Base-by-base conservation (phyloP, 2,113 vertebrate genomes). In the Clinocottus analis region DNA sequence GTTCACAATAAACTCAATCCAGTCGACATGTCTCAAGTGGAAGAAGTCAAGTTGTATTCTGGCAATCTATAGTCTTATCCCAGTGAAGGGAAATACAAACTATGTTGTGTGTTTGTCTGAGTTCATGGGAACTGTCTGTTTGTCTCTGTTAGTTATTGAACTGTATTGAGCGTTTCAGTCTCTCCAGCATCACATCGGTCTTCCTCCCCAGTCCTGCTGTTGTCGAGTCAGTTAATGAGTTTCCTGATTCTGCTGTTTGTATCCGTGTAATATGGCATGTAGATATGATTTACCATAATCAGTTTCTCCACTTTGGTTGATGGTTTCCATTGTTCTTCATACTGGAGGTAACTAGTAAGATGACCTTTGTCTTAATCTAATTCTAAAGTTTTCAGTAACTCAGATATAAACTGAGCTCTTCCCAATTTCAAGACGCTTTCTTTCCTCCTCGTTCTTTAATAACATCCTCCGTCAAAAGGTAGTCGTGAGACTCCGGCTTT, bases 381-480 rank as follows among this genome's bases (percentile, higher is more conserved):
- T 53, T 23, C 21, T n/a, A 47, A 31, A 49, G 11, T 58, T 65
- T 43, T 67, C n/a, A 21, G 43, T 23, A 51, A 67, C 47, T 66
- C 47, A 45, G 64, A 51, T 43, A 8, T 8, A 60, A 17, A 2
- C 25, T 43, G n/a, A 13, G n/a, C 2, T 10, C 12, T 29, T 9
- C 7, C 13, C 4, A 1, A 65, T 58, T 56, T 84, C 31, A 31
- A 31, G 17, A 27, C 39, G 13, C 13, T 0, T n/a, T n/a, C n/a
- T n/a, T n/a, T n/a, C n/a, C n/a, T n/a, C n/a, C n/a, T n/a, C n/a
- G n/a, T n/a, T n/a, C n/a, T 65, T 49, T 27, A 74, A 71, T 21
- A 59, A 68, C 55, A 35, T 71, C 43, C 21, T 60, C 43, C 55
- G 14, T 37, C 14, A 61, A 47, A 72, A 75, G 13, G 35, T 45